Evolutionary conservation across 2,888 invertebrate species (phyloP), one percentile per base, ranked within the genome.

Genomic region (Aleiodes alternator): DNA sequence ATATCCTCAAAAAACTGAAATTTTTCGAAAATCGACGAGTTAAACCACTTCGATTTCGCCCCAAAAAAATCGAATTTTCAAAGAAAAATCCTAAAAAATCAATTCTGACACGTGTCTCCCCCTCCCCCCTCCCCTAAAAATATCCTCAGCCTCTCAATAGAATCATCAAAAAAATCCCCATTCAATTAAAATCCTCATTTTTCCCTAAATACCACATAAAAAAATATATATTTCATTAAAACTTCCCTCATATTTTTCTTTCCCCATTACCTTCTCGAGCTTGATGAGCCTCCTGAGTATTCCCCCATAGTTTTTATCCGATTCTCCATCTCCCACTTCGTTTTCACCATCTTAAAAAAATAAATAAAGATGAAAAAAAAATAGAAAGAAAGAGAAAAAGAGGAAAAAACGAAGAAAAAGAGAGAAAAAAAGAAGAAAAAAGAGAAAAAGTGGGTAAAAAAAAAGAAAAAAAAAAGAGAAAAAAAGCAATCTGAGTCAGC

Each of bases 261-360:
- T 43, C 43, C 7, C 53, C 8, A 43, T 55, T 76, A 88, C 88
- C 83, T 88, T 89, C 80, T 89, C 89, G 38, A 89, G 77, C 76
- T 88, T 89, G 57, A 82, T 85, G 29, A 89, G 84, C 78, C 89
- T 84, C 71, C 82, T 87, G 48, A 89, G 78, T 69, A 89, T 84
- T 53, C 86, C 83, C 70, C 86, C 86, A 72, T 88, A 88, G 75
- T 87, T 86, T 73, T 80, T 82, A 78, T 86, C 86, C 57, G 82
- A 77, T 73, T 85, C 85, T 68, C 74, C 80, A 57, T 88, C 86
- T 57, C 82, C 84, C 53, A 88, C 85, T 72, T 89, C 88, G 76
- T 89, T 89, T 73, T 88, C 88, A 12, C 86, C 84, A 78, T 88
- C 89, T 89, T 78, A 31, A 77, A 76, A 53, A 76, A 69, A 23